These are phyloP conservation scores for Microctonus brassicae DNA, from an alignment of 2,888 invertebrate species.

Conservation along the genomic window DNA sequence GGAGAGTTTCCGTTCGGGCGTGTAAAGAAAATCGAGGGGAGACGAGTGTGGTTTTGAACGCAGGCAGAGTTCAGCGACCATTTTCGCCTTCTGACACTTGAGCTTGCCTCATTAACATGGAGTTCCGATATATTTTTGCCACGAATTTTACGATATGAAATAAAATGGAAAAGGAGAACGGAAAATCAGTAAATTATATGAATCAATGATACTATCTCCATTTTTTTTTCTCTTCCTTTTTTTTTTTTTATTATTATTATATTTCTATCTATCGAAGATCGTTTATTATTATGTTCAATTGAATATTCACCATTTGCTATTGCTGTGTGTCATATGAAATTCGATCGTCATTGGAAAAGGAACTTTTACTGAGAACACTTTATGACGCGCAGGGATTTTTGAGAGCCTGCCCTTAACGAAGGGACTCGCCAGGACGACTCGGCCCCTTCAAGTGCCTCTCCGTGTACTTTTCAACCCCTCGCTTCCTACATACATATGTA, in stretches of 20 bases:
- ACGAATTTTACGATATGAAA: neutral
- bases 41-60: neutral
- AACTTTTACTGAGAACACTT: constrained; percentile 48
- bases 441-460: constrained; percentile 48
- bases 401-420: constrained; percentile 49
- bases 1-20: constrained; percentile 13
- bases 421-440: constrained; percentile 38
- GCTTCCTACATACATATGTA: neutral
- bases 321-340: neutral
- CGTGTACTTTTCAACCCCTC: constrained; percentile 31
- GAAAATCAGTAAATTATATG: too few species aligned
- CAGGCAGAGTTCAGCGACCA: neutral
- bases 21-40: neutral
- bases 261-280: too few species aligned
- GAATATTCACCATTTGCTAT: constrained; percentile 5
- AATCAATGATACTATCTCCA: neutral
- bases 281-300: constrained; percentile 18
- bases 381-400: constrained; percentile 39
- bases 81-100: neutral
- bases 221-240: too few species aligned
- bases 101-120: neutral
- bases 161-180: neutral
- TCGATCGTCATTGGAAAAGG: neutral
- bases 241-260: too few species aligned
- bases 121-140: neutral